Evolutionary conservation across 2,113 vertebrate genomes (phyloP), one percentile per base, ranked within the genome.

Genomic region (Pterocles gutturalis): DNA sequence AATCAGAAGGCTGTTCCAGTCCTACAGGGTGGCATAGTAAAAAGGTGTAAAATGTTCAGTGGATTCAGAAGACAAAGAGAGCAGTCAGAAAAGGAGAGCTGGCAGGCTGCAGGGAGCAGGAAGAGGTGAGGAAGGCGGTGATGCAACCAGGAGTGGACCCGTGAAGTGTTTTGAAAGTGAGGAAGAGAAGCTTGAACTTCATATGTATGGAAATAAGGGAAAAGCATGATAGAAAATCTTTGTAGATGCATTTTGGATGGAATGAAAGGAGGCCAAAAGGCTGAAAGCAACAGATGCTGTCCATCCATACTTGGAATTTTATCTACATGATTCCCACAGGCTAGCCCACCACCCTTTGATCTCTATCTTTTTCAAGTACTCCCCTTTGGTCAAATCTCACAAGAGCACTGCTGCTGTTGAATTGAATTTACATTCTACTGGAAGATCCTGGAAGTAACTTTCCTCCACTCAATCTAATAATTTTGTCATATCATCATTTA

Each of bases 1-100:
- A 96, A 95, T 83, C 41, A 58, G 49, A 61, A 88, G 43, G 31
- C 17, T 96, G 90, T 96, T 94, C 29, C 58, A 83, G 70, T 79
- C 21, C 75, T 95, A 77, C 75, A 90, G 79, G 88, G 93, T 95
- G 89, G 84, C 70, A 72, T 10, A 69, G 67, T 57, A 55, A 76
- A 95, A 86, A 76, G 55, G 61, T 84, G 60, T 2, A 90, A 94
- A 93, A 31, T 58, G 16, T 85, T 88, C 54, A 26, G 55, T 16
- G 45, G 45, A 36, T 57, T 84, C 2, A 1, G 36, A 41, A 84
- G 38, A 92, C 87, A 94, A 94, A 90, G 69, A 83, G 5, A 82
- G 60, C 33, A 89, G 65, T 92, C 83, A 95, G 91, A 22, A 84
- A 53, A 77, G 26, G 20, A 65, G 49, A 43, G 17, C 51, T 86